These are phyloP conservation scores for Caenorhabditis sp. DNA, from an alignment of 2,888 invertebrate species.

Conservation along the genomic window DNA sequence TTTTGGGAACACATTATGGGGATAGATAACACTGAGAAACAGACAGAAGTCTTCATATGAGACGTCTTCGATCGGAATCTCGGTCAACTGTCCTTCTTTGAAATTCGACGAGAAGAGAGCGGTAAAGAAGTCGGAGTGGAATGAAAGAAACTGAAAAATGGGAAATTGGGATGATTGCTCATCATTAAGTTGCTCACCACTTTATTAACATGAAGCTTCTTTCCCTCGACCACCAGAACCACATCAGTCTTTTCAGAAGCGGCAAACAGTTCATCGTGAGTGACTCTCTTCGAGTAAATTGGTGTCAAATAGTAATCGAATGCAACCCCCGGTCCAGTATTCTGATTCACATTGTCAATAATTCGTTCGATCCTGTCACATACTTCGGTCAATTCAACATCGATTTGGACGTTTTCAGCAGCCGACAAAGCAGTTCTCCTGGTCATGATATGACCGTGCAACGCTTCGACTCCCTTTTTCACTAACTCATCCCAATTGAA, in stretches of 20 bases:
- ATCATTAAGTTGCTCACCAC: not conserved
- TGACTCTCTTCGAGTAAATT: not conserved
- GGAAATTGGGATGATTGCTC: not conserved
- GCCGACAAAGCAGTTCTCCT: too few species aligned
- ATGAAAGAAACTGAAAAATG: conserved; percentile 10
- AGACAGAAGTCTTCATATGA: conserved; percentile 1
- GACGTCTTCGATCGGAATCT: conserved; percentile 11
- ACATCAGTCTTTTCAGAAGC: conserved; percentile 6
- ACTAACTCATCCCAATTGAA: too few species aligned
- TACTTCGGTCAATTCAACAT: too few species aligned
- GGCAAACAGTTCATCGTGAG: not conserved
- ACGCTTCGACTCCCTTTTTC: too few species aligned
- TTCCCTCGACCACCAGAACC: conserved; percentile 13
- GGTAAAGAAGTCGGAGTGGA: conserved; percentile 16
- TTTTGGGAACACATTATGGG: conserved; percentile 2
- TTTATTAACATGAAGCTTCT: conserved; percentile 17
- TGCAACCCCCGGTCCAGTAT: too few species aligned
- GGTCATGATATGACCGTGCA: too few species aligned
- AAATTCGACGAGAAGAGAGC: conserved; percentile 14
- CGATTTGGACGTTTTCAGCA: too few species aligned
- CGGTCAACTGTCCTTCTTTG: conserved; percentile 21
- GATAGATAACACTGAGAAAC: not conserved
- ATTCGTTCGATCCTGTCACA: too few species aligned
- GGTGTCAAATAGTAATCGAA: conserved; percentile 1
- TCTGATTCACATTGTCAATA: too few species aligned